A percentile compares a stretch with the other conserved stretches of the same genome.
These are phyloP conservation scores for Crocallis elinguaria DNA, from an alignment of 2,888 invertebrate species.

Conservation along the genomic window DNA sequence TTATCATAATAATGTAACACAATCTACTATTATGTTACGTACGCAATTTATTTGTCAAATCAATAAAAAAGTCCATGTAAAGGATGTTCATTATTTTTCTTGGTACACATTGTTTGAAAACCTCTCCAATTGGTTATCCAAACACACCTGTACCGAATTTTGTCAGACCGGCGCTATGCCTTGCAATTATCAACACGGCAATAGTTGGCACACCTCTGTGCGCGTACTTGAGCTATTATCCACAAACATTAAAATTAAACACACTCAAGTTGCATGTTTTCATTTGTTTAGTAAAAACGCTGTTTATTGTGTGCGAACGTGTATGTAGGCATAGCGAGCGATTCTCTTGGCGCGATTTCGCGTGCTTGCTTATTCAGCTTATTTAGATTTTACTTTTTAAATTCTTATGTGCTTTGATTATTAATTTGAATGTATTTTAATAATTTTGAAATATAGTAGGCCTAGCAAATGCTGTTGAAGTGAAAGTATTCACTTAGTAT, in stretches of 20 bases:
- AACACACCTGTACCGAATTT: conserved; percentile 42
- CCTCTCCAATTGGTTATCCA: conserved; percentile 47
- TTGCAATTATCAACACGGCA: conserved; percentile 29
- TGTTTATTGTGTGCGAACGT: conserved; percentile 24
- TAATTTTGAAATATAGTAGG: too few species aligned
- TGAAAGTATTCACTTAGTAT: too few species aligned
- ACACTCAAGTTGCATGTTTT: conserved; percentile 37
- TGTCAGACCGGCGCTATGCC: conserved; percentile 32
- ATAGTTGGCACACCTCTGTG: conserved; percentile 33
- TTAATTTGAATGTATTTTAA: neutral
- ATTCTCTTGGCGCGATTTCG: conserved; percentile 20
- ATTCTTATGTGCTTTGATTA: neutral
- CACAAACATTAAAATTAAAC: conserved; percentile 49
- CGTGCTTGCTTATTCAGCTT: neutral
- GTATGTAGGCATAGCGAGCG: conserved; percentile 15
- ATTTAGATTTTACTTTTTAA: neutral
- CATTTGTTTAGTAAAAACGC: conserved; percentile 39
- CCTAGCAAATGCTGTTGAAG: too few species aligned
- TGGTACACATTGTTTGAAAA: conserved; percentile 51
- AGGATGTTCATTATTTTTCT: conserved; percentile 47
- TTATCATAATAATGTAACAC: neutral
- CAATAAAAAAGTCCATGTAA: conserved; percentile 34
- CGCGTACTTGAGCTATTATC: conserved; percentile 44
- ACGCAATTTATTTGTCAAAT: conserved; percentile 30
- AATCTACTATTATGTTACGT: neutral